Percentiles rank a stretch among this genome's conserved stretches.
These are phyloP conservation scores for Diaprepes abbreviatus DNA, from an alignment of 2,888 invertebrate genomes.

Conservation along the genomic window DNA sequence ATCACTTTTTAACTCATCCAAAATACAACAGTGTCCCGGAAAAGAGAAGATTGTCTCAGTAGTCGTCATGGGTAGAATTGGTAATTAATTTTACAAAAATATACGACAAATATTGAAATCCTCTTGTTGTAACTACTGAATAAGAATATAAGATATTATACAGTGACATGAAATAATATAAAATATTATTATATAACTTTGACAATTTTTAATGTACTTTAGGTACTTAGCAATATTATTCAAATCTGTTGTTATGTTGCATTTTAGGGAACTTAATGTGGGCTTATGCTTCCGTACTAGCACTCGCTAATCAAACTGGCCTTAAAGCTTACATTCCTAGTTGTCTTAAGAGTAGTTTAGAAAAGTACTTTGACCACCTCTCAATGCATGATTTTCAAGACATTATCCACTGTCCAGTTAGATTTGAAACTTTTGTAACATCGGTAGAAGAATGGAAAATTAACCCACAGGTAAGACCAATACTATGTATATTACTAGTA, in stretches of 20 bases:
- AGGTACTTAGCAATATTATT: too few relatives aligned
- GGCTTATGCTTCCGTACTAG: slow-evolving; percentile 70
- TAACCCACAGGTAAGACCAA: slow-evolving; percentile 66
- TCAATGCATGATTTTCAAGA: slow-evolving; percentile 71
- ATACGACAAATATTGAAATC: too few relatives aligned
- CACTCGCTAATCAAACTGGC: slow-evolving; percentile 67
- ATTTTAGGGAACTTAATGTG: slow-evolving; percentile 69
- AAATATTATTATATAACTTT: too few relatives aligned
- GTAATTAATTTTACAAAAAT: slow-evolving; percentile 8
- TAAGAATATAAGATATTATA: too few relatives aligned
- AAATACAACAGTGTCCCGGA: not conserved
- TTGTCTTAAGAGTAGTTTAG: slow-evolving; percentile 69
- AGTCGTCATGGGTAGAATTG: not conserved
- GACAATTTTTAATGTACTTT: too few relatives aligned
- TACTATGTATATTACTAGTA: too few relatives aligned
- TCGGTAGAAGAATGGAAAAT: slow-evolving; percentile 71
- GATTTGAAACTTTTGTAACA: slow-evolving; percentile 67
- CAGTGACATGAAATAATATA: too few relatives aligned
- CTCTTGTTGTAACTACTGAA: too few relatives aligned
- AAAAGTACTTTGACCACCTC: slow-evolving; percentile 71
- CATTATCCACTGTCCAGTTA: slow-evolving; percentile 69
- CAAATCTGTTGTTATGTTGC: too few relatives aligned
- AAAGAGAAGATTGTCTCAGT: not conserved
- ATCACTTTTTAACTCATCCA: not conserved
- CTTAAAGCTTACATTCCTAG: slow-evolving; percentile 68